Evolutionary conservation across 2,888 invertebrate genomes (phyloP).

Genomic region (Vesta saturnalis): DNA sequence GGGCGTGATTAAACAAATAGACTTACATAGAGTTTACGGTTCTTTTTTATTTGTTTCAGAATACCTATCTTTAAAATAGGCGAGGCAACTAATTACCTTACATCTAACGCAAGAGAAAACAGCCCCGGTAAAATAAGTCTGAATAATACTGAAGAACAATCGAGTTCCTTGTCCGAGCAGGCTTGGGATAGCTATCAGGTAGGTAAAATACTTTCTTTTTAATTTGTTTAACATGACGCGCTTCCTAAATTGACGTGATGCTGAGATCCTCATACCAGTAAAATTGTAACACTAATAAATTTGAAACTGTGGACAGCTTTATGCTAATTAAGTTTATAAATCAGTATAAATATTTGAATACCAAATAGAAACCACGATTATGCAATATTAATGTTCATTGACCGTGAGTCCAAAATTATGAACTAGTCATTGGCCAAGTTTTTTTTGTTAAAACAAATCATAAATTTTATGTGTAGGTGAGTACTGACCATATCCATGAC

Average conservation of each 20-base stretch:
- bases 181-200: conserved; percentile 97
- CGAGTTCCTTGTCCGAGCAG: conserved; percentile 88
- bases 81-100: conserved; percentile 59
- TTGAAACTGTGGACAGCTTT: not conserved
- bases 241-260: not conserved
- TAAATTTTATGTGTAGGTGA: not conserved
- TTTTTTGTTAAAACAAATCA: conserved; percentile 18
- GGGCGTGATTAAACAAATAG: not conserved
- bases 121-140: conserved; percentile 67
- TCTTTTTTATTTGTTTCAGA: conserved; percentile 44
- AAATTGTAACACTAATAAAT: not conserved
- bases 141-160: conserved; percentile 75
- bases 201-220: conserved; percentile 23
- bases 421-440: conserved; percentile 10
- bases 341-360: not conserved
- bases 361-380: not conserved
- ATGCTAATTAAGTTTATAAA: not conserved
- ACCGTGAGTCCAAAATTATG: conserved; percentile 23
- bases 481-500: no score
- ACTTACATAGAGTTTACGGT: not conserved
- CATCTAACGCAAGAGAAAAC: conserved; percentile 58
- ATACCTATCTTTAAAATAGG: conserved; percentile 75
- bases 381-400: conserved; percentile 15
- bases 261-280: no score
- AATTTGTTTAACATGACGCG: not conserved